These are phyloP conservation scores for Scomberomorus guttatus DNA, from an alignment of 2,797 vertebrate species.

Conservation along the genomic window DNA sequence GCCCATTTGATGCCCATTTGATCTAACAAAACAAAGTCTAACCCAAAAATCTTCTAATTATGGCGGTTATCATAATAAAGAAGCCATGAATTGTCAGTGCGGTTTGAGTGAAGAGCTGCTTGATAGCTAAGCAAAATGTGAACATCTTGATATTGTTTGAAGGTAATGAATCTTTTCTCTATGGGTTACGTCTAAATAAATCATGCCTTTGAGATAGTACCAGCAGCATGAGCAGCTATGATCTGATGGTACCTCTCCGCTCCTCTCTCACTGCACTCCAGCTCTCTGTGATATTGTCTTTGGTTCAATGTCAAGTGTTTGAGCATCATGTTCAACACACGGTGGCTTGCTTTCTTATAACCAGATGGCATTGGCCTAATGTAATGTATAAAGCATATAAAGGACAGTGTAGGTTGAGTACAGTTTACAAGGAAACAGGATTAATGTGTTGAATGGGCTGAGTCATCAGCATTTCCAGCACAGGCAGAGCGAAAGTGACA, in stretches of 20 bases:
- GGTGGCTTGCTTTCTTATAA: conserved; percentile 41
- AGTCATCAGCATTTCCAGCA: conserved; percentile 64
- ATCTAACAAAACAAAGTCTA: conserved; percentile 13
- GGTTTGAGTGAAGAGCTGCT: conserved; percentile 9
- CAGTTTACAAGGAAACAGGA: conserved; percentile 62
- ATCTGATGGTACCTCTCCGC: conserved; percentile 49
- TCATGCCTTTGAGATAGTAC: conserved; percentile 45
- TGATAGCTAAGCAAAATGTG: conserved; percentile 3
- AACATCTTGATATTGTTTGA: conserved; percentile 45
- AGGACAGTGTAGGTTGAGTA: conserved; percentile 35
- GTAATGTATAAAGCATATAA: conserved; percentile 46
- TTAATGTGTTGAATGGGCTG: conserved; percentile 64
- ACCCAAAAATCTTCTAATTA: neutral
- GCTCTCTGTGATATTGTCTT: conserved; percentile 52
- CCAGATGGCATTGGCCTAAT: conserved; percentile 37
- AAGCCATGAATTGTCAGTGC: conserved; percentile 9
- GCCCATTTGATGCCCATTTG: conserved; percentile 14
- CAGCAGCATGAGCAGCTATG: conserved; percentile 46
- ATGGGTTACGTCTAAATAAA: conserved; percentile 50
- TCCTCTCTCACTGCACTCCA: conserved; percentile 25
- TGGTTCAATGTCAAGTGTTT: conserved; percentile 58
- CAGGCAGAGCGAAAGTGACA: conserved; percentile 61
- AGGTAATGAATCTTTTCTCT: conserved; percentile 42
- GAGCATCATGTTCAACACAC: conserved; percentile 44
- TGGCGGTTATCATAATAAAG: neutral